Evolutionary conservation across 92 coral and sea anemone genomes (phyloP), one percentile per base, ranked within the genome.

Genomic region (Zoanthus gigantus): DNA sequence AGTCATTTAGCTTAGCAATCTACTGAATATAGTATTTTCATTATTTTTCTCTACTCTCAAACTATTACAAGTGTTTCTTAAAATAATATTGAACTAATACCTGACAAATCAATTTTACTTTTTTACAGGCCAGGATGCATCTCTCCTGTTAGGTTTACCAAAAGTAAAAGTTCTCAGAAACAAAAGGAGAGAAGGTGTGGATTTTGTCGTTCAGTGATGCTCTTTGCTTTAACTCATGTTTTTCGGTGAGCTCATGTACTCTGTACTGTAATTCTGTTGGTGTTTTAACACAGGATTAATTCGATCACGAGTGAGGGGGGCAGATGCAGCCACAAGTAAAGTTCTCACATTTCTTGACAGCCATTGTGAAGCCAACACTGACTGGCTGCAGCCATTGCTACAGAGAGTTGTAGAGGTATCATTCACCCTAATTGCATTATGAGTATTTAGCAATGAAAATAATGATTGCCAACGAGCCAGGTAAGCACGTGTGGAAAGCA

Each of bases 321-420:
- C 99, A 74, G 91, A 97, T 61, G 63, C 73, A 54, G 97, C 99
- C 16, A 72, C 87, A n/a, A 94, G 97, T 77, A 87, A 86, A 34
- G 89, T 95, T 66, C 88, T 97, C 18, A 97, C 99, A 32, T 97
- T 97, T 77, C 90, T 97, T 37, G 99, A 97, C 87, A 97, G 99
- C 37, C 99, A 97, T 80, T 97, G 98, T 85, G 99, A 97, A 78
- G 87, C 97, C 57, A 97, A 97, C 83, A 74, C 86, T 66, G 96
- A 93, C 86, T 97, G 99, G 99, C 89, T 95, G 10, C 93, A 97
- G 66, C 98, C 98, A 30, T 68, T 97, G 74, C 72, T 97, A 52
- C 88, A 91, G 52, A 93, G 99, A 87, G 88, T 97, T 9, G 85
- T 79, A 23, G 80, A 95, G 94, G 99, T 97, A 89, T 10, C 54